Evolutionary conservation across 2,113 vertebrate species (phyloP).

Genomic region (Desmodus rotundus): DNA sequence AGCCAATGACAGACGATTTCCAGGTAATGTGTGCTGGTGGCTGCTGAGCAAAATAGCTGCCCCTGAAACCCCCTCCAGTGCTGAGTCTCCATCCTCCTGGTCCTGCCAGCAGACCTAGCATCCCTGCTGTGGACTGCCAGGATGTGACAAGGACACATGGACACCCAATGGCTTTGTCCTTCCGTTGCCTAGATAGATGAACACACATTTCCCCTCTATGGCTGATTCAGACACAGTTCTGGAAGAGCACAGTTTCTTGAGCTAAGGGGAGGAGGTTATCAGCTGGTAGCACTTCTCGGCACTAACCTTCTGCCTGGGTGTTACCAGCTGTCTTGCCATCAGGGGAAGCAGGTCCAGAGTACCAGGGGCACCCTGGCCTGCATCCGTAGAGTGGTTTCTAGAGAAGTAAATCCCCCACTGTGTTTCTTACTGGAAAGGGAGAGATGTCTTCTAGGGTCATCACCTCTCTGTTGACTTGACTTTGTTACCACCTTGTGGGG

Average conservation of each 20-base stretch:
- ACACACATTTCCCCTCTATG: not conserved
- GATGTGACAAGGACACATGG: not conserved
- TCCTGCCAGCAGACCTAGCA: not conserved
- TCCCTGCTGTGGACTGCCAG: too few species aligned
- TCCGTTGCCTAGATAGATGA: fast-evolving
- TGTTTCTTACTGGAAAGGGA: not conserved
- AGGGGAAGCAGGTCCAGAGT: not conserved
- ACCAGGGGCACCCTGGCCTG: not conserved
- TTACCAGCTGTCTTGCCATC: not conserved
- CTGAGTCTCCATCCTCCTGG: fast-evolving
- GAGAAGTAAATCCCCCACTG: not conserved
- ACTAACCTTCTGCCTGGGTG: not conserved
- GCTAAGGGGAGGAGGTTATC: not conserved
- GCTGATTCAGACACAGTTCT: not conserved
- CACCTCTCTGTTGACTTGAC: too few species aligned
- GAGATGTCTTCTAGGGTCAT: fast-evolving
- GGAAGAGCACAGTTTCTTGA: not conserved
- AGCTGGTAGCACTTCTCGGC: not conserved
- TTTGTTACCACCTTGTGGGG: not conserved
- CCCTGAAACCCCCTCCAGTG: not conserved
- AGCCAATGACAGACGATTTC: conserved; percentile 72
- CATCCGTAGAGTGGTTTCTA: not conserved
- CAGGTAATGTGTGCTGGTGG: conserved; percentile 77
- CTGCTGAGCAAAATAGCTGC: not conserved
- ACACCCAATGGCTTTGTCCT: too few species aligned